Evolutionary conservation across 1,140 invertebrate genomes (phyloP), one percentile per base, ranked within the genome.

Genomic region (Helicoverpa zea): DNA sequence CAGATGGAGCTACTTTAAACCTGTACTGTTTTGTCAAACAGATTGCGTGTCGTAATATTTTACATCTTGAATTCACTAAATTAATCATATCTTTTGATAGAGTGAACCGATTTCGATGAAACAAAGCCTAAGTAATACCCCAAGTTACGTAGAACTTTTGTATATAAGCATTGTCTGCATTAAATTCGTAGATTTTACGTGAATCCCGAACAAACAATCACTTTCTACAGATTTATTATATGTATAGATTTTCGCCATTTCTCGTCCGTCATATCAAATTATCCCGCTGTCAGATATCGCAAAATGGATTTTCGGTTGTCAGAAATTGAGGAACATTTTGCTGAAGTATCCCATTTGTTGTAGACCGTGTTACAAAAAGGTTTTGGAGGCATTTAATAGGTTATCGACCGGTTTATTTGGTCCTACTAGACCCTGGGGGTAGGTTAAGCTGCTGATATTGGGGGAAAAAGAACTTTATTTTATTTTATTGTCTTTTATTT

Each of bases 261-360:
- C 74, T 68, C 35, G 51, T 47, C 43, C 74, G 81, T 85, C 84
- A 83, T 81, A 80, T 83, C 84, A 75, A 83, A 85, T 85, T 85
- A 85, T 85, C 80, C 81, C 64, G 10, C 74, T 83, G 81, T 85
- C 84, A 81, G 74, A 75, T 74, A 77, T 79, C 63, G 79, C 61
- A 73, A 83, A 85, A 85, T 81, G 82, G 81, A 85, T 83, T 85
- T 85, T 79, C 68, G 82, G 81, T 52, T 80, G 84, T 85, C 82
- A 79, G 77, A 77, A 23, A 56, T 68, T 61, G 47, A 16, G 49
- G 58, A 79, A 74, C 73, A 77, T 81, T 81, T 63, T 56, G 72
- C 51, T 78, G 72, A 79, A 61, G 76, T 76, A 84, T 81, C 79
- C 79, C 74, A 81, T 81, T 81, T 81, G 64, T 81, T 79, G 63